Conservation (phyloP, 2,797 vertebrate genomes). For the Caiman crocodilus region DNA sequence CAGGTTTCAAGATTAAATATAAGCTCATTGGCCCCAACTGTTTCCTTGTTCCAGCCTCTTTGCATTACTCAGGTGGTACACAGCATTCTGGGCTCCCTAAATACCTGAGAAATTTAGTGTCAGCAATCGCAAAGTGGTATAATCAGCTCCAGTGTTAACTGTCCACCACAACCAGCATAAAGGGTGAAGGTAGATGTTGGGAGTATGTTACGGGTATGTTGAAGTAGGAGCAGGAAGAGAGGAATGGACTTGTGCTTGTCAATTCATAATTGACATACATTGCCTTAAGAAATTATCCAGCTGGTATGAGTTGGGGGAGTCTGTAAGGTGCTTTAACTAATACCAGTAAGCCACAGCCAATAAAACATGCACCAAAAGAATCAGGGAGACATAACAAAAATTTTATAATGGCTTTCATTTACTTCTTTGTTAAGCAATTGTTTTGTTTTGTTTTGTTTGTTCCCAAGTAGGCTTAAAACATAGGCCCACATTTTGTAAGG, state of each 20-base stretch:
- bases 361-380: background rate
- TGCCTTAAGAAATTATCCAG: background rate
- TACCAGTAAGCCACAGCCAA: background rate
- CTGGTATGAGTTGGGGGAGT: background rate
- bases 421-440: background rate
- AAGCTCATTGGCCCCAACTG: background rate
- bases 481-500: too few species aligned
- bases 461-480: background rate
- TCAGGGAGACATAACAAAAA: background rate
- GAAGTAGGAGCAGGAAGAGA: background rate
- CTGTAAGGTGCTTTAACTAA: background rate
- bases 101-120: background rate
- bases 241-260: background rate
- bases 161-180: background rate
- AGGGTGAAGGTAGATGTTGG: background rate
- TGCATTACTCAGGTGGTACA: accelerated
- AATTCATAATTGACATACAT: background rate
- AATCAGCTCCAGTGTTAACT: background rate
- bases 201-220: background rate
- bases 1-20: background rate
- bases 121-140: too few species aligned
- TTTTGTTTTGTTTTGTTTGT: background rate
- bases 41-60: background rate
- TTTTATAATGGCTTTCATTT: background rate
- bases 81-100: background rate